phyloP scores from a whole-genome alignment of 2,888 invertebrate species.

The Hypena proboscidalis region DNA sequence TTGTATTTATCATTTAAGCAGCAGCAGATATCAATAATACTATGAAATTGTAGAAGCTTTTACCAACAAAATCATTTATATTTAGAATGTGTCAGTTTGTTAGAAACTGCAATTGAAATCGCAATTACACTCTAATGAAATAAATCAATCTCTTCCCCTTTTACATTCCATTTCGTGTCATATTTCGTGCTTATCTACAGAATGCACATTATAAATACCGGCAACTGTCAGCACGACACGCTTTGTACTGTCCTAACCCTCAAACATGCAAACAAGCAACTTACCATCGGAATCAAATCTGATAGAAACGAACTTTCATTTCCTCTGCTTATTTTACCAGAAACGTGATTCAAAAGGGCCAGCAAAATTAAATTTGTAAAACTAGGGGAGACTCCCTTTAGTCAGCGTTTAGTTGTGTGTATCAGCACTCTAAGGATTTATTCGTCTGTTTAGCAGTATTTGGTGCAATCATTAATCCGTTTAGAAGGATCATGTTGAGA shows the following conservation, averaged over 20 bases:
- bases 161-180: too few relatives aligned
- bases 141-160: too few relatives aligned
- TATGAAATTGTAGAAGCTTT: too few relatives aligned
- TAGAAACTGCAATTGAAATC: too few relatives aligned
- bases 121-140: too few relatives aligned
- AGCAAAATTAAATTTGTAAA: conserved; percentile 39
- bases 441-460: conserved; percentile 30
- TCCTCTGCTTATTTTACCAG: conserved; percentile 27
- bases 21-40: too few relatives aligned
- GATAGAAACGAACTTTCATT: conserved; percentile 24
- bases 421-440: conserved; percentile 47
- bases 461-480: conserved; percentile 22
- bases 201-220: too few relatives aligned
- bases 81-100: too few relatives aligned
- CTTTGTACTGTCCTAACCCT: neutral
- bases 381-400: conserved; percentile 41
- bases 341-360: conserved; percentile 20
- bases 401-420: conserved; percentile 39
- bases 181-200: too few relatives aligned
- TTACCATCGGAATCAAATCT: conserved; percentile 9
- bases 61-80: too few relatives aligned
- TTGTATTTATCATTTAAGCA: too few relatives aligned
- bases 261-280: neutral
- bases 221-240: too few relatives aligned
- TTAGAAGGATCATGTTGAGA: conserved; percentile 13